These are phyloP conservation scores for Popillia japonica DNA, from an alignment of 1,140 invertebrate species.

Conservation along the genomic window DNA sequence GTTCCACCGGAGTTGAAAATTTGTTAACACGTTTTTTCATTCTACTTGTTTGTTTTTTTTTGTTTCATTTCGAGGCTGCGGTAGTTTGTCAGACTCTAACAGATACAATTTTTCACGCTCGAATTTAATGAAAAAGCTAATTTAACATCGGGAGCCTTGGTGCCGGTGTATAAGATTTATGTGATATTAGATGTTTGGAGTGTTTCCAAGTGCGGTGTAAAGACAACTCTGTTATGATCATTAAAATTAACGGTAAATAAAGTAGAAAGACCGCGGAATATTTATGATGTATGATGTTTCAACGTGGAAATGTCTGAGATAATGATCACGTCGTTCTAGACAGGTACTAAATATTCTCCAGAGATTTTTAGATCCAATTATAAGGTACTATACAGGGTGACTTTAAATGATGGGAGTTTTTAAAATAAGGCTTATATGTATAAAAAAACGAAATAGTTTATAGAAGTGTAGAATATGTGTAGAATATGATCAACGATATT, in stretches of 20 bases:
- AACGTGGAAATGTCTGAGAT: background rate
- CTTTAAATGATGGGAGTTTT: too few relatives aligned
- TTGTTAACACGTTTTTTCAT: slow-evolving; percentile 15
- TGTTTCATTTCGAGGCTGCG: background rate
- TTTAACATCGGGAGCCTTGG: background rate
- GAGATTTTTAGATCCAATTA: too few relatives aligned
- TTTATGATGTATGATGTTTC: background rate
- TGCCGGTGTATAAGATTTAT: background rate
- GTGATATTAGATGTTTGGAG: slow-evolving; percentile 14
- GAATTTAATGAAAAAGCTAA: slow-evolving; percentile 12
- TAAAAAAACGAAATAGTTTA: too few relatives aligned
- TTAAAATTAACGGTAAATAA: slow-evolving; percentile 5
- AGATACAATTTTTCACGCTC: slow-evolving; percentile 1
- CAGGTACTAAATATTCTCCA: background rate
- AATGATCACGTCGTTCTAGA: background rate
- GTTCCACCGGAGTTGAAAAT: background rate
- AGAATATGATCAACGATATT: too few relatives aligned
- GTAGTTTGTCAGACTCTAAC: slow-evolving; percentile 1
- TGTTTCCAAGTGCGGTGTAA: background rate
- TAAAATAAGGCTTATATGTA: too few relatives aligned
- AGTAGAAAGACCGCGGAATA: background rate
- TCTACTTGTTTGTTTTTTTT: background rate
- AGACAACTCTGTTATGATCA: background rate
- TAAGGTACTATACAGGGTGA: too few relatives aligned
- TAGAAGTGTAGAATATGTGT: too few relatives aligned